Evolutionary conservation across 23 tunicate species (phyloP).

Genomic region (Diplosoma virens): DNA sequence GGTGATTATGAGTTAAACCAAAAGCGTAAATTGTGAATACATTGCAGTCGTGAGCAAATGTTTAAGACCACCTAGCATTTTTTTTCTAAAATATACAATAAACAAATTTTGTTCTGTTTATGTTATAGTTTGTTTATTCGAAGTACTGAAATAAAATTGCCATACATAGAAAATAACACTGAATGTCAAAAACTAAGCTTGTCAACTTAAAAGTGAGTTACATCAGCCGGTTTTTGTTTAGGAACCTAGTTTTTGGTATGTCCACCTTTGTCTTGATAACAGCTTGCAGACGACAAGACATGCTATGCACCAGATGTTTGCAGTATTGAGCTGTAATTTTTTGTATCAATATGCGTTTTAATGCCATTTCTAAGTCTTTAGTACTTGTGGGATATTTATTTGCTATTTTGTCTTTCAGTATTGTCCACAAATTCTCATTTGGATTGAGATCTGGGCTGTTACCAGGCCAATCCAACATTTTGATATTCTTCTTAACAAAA

Average conservation of each 20-base stretch:
- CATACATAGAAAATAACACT: too few species aligned
- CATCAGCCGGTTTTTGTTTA: too few species aligned
- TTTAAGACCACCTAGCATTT: conserved; percentile 22
- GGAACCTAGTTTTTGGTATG: conserved; percentile 29
- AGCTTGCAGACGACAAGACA: conserved; percentile 19
- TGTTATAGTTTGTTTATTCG: too few species aligned
- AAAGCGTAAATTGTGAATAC: background rate
- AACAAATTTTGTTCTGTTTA: too few species aligned
- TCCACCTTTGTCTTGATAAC: conserved; percentile 29
- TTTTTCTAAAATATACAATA: conserved; percentile 9
- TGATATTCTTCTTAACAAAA: conserved; percentile 13
- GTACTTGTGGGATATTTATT: conserved; percentile 8
- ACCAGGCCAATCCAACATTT: conserved; percentile 14
- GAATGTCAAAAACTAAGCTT: too few species aligned
- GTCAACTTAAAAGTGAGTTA: too few species aligned
- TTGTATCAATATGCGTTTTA: conserved; percentile 15
- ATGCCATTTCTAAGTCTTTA: conserved; percentile 5
- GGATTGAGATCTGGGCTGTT: conserved; percentile 24
- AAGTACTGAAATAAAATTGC: too few species aligned
- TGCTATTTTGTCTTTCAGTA: conserved; percentile 25
- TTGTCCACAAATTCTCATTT: conserved; percentile 25
- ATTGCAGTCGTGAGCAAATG: conserved; percentile 13
- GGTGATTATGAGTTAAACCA: too few species aligned
- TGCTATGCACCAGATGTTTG: conserved; percentile 17
- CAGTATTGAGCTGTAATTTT: conserved; percentile 10